Base-by-base conservation (phyloP, 2,888 invertebrate species). In the Latrodectus elegans region DNA sequence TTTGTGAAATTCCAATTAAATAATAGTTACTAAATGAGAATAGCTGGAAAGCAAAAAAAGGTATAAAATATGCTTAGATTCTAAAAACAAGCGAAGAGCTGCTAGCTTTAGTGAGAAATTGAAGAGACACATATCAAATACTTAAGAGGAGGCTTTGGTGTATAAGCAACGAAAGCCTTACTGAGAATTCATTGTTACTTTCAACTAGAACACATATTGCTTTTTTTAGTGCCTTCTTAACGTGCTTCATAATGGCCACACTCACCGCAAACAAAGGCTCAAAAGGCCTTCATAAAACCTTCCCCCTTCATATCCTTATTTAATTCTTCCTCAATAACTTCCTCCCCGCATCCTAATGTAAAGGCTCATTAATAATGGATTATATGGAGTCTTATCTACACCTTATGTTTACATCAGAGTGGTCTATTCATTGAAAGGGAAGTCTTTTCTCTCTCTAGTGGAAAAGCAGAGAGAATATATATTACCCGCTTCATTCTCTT, bases 301-400 rank as follows among this genome's bases (percentile, higher is more conserved):
- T n/a, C n/a, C 75, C 49, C 68, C 65, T 65, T 65, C 74, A 53
- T 68, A 60, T 53, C 49, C 70, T 60, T 53, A 55, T 67, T 82
- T 75, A 70, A 82, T 75, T 82, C 82, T 70, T 52, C 15, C 17
- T 67, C 53, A 49, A 51, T 49, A 26, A 67, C 55, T 53, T 70
- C 74, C 74, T 71, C 68, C 22, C 70, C 60, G 82, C 75, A 82
- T 82, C 75, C 82, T 82, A 75, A 82, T 82, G 82, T 22, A 82
- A n/a, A 75, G 55, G 60, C 75, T 82, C 82, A 82, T 82, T 82
- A 82, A 82, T 82, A 82, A 82, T 82, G 82, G 82, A 82, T 82
- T 82, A 82, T 82, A 82, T 70, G 55, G 70, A 67, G 67, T 65
- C 82, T 82, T 82, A 82, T 82, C 82, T 82, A 60, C 55, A 82